Evolutionary conservation across 2,797 vertebrate species (phyloP), one percentile per base, ranked within the genome.

Genomic region (Danio aesculapii): DNA sequence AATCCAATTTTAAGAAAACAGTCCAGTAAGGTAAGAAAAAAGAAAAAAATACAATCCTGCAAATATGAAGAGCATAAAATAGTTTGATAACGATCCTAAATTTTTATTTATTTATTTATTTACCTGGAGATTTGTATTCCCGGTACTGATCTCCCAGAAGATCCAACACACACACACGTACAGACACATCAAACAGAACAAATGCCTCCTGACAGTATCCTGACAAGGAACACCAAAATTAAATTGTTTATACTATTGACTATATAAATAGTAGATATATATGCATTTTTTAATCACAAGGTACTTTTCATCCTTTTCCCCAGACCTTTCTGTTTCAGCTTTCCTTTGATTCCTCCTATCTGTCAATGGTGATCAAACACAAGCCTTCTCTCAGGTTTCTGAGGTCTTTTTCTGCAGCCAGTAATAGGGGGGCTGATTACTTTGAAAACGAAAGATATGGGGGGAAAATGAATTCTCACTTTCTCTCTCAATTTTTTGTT

Each of bases 291-390:
- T 14, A 47, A 58, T 58, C 43, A 77, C 10, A 16, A 52, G 8
- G 1, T 49, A 52, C 46, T 63, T 79, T 61, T 62, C 53, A 30
- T 16, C 52, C 19, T 52, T 62, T 75, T 19, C 13, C 8, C 46
- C 41, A 39, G 63, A 46, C 53, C 21, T 55, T 50, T 61, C 17
- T 50, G 6, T 69, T 69, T 46, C 9, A 44, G 11, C 19, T 62
- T 39, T 47, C 49, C 21, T 71, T 74, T 76, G 62, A 79, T 81
- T 71, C 9, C 41, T 44, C 21, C 44, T 59, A 39, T 61, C 61
- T 73, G 81, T 67, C 73, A 74, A 17, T 63, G n/a, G 47, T 63
- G 79, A 84, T 84, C 81, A 83, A 84, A 81, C 66, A 62, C 78
- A 43, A 10, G 14, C 64, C 53, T 66, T 73, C 19, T 58, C 50